These are phyloP conservation scores for Entomobrya proxima DNA, from an alignment of 2,888 invertebrate species.

Conservation along the genomic window DNA sequence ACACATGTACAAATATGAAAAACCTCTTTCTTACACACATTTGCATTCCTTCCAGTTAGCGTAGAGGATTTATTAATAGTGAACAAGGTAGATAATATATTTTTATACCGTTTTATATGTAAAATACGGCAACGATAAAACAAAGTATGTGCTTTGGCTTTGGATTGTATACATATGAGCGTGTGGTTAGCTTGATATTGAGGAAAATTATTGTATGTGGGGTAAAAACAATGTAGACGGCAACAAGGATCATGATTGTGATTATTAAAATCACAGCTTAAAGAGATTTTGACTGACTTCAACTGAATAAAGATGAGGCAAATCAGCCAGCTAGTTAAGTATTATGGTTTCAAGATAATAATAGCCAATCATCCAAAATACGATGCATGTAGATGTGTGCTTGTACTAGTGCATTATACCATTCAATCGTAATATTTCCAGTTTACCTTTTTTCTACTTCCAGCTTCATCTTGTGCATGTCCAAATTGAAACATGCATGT, in stretches of 20 bases:
- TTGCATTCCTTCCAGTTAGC: constrained; percentile 17
- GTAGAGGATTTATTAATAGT: constrained; percentile 57
- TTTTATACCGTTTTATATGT: constrained; percentile 1
- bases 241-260: constrained; percentile 57
- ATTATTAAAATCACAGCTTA: constrained; percentile 67
- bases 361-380: background rate
- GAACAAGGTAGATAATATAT: constrained; percentile 23
- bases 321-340: constrained; percentile 58
- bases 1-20: constrained; percentile 4
- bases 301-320: constrained; percentile 63
- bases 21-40: constrained; percentile 47
- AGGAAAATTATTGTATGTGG: background rate
- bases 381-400: background rate
- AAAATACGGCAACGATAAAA: background rate
- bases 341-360: constrained; percentile 26
- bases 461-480: background rate
- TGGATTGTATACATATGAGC: background rate
- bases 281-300: constrained; percentile 67
- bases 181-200: background rate
- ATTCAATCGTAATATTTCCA: constrained; percentile 31
- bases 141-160: background rate
- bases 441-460: constrained; percentile 25
- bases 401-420: background rate
- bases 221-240: constrained; percentile 8
- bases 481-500: background rate